Conservation (phyloP, 2,888 invertebrate species). For the Palloptera scutellata region DNA sequence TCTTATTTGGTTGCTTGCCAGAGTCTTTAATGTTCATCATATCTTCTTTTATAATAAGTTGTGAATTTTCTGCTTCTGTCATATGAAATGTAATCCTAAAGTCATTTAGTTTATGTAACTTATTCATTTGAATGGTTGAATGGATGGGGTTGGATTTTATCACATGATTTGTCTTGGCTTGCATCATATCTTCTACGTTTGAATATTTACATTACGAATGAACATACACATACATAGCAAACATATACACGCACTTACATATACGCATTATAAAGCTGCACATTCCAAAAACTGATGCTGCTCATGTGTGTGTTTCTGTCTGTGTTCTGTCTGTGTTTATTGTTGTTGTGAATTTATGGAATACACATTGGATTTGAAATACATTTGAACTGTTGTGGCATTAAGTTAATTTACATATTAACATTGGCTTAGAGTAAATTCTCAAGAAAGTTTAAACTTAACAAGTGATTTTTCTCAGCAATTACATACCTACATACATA, state of each 20-base stretch:
- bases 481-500: background rate
- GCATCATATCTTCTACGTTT: background rate
- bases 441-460: no score
- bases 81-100: conserved; percentile 26
- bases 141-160: no score
- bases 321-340: background rate
- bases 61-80: conserved; percentile 15
- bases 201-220: no score
- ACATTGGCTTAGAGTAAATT: conserved; percentile 24
- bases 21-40: background rate
- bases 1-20: background rate
- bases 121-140: conserved; percentile 37
- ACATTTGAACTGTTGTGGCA: background rate
- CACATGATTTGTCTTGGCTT: conserved; percentile 24
- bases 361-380: background rate
- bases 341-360: background rate
- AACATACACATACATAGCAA: no score
- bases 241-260: no score
- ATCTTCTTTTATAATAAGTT: background rate
- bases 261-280: background rate
- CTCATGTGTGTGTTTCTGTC: background rate
- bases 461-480: no score
- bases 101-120: conserved; percentile 29
- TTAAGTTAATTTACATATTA: conserved; percentile 40
- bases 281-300: conserved; percentile 4